These are phyloP conservation scores for Drosophila serrata DNA, from an alignment of 1,140 invertebrate genomes.

Conservation along the genomic window DNA sequence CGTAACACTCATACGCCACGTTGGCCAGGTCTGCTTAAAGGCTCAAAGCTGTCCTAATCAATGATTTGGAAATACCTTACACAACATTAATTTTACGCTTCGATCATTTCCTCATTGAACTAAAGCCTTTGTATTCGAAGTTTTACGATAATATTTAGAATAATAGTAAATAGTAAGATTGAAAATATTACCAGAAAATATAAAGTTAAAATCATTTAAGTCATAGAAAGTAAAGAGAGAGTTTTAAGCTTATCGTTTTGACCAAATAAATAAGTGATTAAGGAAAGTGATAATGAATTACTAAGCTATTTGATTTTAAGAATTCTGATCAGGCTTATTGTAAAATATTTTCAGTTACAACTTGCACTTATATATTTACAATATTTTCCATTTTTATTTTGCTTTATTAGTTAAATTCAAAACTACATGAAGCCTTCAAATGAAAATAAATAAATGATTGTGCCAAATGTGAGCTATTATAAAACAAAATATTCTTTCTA, in stretches of 20 bases:
- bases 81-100: constrained; percentile 75
- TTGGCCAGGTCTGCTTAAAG: constrained; percentile 27
- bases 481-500: background rate
- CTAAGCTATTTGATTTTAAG: no score
- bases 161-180: background rate
- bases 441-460: background rate
- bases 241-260: no score
- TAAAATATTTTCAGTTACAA: no score
- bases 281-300: no score
- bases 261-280: no score
- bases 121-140: background rate
- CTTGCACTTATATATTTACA: no score
- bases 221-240: background rate
- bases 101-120: constrained; percentile 13
- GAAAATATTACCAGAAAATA: background rate
- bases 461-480: background rate
- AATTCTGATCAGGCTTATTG: no score
- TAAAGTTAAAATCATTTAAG: background rate
- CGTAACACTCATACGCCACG: constrained; percentile 69
- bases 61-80: constrained; percentile 79
- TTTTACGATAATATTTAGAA: background rate
- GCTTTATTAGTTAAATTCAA: background rate
- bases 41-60: constrained; percentile 57
- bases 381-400: background rate
- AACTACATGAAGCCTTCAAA: background rate